Percentiles rank a stretch among this genome's conserved stretches.
phyloP scores from a whole-genome alignment of 2,113 vertebrate species.

The Tupaia tana region DNA sequence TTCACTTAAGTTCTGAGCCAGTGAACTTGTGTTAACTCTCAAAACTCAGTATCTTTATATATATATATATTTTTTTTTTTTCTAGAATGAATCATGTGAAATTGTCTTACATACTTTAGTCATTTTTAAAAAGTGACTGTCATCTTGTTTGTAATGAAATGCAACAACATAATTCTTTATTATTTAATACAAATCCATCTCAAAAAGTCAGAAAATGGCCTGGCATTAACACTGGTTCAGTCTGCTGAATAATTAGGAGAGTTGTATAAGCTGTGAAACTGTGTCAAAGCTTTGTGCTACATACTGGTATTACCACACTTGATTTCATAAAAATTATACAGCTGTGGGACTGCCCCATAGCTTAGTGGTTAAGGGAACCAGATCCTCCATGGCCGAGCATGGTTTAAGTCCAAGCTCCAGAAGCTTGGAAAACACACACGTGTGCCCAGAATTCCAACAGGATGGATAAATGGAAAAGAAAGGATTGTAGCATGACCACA shows the following conservation, averaged over 20 bases:
- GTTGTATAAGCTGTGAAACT: conserved; percentile 18
- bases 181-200: background rate
- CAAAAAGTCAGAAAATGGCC: background rate
- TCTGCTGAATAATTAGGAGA: conserved; percentile 55
- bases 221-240: background rate
- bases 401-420: too few species aligned
- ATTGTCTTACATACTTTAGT: background rate
- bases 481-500: too few species aligned
- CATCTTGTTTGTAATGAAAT: background rate
- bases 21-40: background rate
- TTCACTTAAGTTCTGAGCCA: background rate
- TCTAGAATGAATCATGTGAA: background rate
- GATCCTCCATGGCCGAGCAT: too few species aligned
- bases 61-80: too few species aligned
- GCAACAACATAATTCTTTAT: background rate
- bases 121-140: background rate
- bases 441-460: too few species aligned
- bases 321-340: conserved; percentile 1
- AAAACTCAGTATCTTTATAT: background rate
- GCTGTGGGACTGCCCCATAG: too few species aligned
- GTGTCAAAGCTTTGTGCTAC: background rate
- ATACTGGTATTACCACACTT: background rate
- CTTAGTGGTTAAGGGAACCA: too few species aligned
- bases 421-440: too few species aligned
- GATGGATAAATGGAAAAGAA: too few species aligned